phyloP scores from a whole-genome alignment of 2,888 invertebrate genomes.

The Phyllotreta striolata region DNA sequence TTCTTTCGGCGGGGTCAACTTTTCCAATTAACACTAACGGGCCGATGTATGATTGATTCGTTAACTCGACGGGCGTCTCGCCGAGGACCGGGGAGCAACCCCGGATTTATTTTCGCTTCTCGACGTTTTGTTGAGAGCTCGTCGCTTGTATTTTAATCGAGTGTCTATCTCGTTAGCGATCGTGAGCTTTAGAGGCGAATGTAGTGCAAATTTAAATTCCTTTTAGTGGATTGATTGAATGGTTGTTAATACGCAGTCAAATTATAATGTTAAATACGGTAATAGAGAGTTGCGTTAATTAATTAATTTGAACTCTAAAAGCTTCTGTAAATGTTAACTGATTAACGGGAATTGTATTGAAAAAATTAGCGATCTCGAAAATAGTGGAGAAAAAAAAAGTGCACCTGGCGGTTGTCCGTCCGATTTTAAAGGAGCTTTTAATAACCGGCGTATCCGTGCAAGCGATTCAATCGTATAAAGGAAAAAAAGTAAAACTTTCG shows the following conservation, averaged over 20 bases:
- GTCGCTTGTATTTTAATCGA: too few relatives aligned
- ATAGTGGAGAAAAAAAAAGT: conserved; percentile 10
- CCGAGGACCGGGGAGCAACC: conserved; percentile 26
- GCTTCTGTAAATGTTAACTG: background rate
- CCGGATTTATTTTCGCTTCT: conserved; percentile 28
- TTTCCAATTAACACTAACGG: conserved; percentile 60
- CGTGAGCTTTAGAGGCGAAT: conserved; percentile 11
- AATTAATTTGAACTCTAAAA: too few relatives aligned
- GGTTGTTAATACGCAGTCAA: too few relatives aligned
- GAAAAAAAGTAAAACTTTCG: conserved; percentile 19
- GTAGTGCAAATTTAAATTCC: too few relatives aligned
- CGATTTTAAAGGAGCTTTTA: conserved; percentile 20
- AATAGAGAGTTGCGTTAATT: too few relatives aligned
- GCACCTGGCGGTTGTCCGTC: conserved; percentile 15
- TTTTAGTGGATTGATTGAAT: too few relatives aligned
- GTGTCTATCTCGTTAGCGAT: conserved; percentile 28
- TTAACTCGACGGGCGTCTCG: conserved; percentile 50
- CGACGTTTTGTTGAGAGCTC: background rate
- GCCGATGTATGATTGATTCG: conserved; percentile 58
- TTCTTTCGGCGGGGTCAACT: conserved; percentile 53
- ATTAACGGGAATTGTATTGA: conserved; percentile 1
- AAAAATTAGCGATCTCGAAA: conserved; percentile 3
- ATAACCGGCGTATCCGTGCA: conserved; percentile 30
- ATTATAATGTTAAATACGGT: too few relatives aligned
- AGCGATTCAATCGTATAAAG: conserved; percentile 31